Conservation (phyloP, 2,113 vertebrate species). For the Gallinago media region DNA sequence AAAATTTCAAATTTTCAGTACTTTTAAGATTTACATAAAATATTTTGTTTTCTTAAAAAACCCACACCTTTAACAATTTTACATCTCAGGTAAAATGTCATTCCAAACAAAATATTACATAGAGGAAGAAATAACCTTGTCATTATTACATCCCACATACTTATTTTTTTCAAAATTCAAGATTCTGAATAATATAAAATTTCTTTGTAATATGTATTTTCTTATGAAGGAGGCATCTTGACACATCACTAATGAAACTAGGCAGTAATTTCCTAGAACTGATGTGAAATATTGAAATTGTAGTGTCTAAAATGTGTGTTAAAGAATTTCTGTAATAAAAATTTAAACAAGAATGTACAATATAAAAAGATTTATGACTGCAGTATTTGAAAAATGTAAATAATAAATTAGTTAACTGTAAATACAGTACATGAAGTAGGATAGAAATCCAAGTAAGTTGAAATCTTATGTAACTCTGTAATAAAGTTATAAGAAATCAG, state of each 20-base stretch:
- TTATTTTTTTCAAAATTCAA: not conserved
- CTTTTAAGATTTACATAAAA: not conserved
- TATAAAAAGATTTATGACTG: conserved; percentile 38
- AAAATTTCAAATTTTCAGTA: not conserved
- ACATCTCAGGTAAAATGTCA: conserved; percentile 57
- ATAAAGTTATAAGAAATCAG: conserved; percentile 19
- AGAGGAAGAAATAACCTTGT: not conserved
- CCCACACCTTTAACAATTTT: not conserved
- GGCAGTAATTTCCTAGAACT: conserved; percentile 36
- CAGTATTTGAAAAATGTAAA: conserved; percentile 68
- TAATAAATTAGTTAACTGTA: not conserved
- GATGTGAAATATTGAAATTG: conserved; percentile 13
- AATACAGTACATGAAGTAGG: conserved; percentile 49
- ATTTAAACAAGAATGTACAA: conserved; percentile 44
- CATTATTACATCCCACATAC: not conserved
- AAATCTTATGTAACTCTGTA: conserved; percentile 52
- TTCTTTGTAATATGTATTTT: conserved; percentile 51
- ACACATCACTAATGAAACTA: conserved; percentile 25
- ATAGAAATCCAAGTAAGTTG: conserved; percentile 26
- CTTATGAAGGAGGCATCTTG: conserved; percentile 37
- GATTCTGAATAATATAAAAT: not conserved
- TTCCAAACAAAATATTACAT: not conserved
- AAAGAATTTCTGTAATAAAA: conserved; percentile 53
- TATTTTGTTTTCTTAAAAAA: not conserved
- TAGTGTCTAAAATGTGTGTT: conserved; percentile 11